A percentile compares a stretch with the other conserved stretches of the same genome.
Conservation (phyloP, 2,113 vertebrate genomes). For the Halcyon senegalensis region DNA sequence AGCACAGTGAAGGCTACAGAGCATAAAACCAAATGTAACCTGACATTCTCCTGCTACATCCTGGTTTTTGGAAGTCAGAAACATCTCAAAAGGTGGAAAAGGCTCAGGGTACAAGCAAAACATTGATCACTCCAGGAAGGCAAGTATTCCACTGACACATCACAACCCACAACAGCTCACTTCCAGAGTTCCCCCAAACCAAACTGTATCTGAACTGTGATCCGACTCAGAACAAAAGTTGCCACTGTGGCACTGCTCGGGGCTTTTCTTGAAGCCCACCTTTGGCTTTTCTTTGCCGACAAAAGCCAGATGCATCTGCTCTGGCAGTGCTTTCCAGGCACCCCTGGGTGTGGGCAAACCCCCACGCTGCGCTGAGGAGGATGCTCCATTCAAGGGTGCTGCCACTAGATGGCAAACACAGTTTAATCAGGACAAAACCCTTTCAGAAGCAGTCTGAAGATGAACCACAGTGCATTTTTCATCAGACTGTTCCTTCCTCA, state of each 20-base stretch:
- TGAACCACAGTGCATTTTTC: background rate
- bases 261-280: background rate
- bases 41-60: background rate
- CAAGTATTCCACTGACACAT: no score
- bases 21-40: background rate
- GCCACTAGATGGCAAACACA: slow-evolving; percentile 78
- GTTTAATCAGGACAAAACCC: slow-evolving; percentile 36
- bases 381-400: background rate
- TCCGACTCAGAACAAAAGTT: background rate
- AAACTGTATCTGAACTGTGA: accelerated
- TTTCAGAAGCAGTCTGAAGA: background rate
- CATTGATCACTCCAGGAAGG: background rate
- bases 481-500: background rate
- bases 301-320: background rate
- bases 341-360: no score
- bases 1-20: background rate
- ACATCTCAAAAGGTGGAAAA: background rate
- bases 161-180: background rate
- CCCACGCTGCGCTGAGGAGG: background rate
- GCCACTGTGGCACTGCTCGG: accelerated
- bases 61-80: background rate
- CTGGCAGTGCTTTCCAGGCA: background rate
- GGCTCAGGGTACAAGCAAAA: background rate
- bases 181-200: background rate
- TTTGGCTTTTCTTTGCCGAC: background rate